Conservation (phyloP, 2,113 vertebrate genomes). For the Rhipidura dahli region DNA sequence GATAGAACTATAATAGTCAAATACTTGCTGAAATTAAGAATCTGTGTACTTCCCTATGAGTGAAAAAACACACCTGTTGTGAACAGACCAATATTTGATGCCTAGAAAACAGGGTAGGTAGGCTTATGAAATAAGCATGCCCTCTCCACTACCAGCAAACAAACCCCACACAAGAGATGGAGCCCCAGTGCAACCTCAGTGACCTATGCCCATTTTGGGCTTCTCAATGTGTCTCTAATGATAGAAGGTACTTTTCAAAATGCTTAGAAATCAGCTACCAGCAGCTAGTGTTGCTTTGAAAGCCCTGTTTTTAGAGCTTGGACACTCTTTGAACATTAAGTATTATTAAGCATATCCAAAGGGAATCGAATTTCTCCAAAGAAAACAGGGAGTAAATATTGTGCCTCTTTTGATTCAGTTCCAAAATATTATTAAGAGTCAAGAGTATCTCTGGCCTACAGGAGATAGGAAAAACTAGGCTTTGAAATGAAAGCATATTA, state of each 20-base stretch:
- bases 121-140: accelerated
- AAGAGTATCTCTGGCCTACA: not conserved
- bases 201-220: not conserved
- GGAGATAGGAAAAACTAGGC: not conserved
- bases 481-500: not conserved
- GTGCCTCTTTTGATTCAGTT: not conserved
- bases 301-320: not conserved
- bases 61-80: not conserved
- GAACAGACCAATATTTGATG: not conserved
- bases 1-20: not conserved
- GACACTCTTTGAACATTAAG: not conserved
- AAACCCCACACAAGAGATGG: accelerated
- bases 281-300: not conserved
- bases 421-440: not conserved
- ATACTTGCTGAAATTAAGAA: not conserved
- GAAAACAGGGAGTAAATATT: not conserved
- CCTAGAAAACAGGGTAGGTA: not conserved
- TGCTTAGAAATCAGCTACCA: not conserved
- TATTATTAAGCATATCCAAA: not conserved
- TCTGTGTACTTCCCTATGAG: not conserved
- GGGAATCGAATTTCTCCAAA: not conserved
- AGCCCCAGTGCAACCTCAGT: not conserved
- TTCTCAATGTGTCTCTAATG: not conserved
- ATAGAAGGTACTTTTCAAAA: not conserved
- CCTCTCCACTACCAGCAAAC: not conserved